phyloP scores from a whole-genome alignment of 1,140 invertebrate genomes.

The Harlomillsia oculata region DNA sequence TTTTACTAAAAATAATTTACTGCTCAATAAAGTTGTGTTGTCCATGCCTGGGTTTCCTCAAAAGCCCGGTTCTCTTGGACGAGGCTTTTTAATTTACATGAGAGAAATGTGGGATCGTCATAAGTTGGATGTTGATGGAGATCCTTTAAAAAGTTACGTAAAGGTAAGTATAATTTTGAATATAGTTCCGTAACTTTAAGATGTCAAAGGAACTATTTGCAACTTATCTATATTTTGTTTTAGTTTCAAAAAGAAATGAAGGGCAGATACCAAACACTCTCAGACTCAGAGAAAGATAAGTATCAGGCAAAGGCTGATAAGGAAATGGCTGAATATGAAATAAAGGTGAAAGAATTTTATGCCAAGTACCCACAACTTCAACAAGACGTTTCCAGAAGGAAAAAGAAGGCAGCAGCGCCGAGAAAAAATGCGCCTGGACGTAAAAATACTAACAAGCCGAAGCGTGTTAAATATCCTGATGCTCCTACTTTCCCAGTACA shows the following conservation, averaged over 20 bases:
- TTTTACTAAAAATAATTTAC: not conserved
- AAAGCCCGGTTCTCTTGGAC: not conserved
- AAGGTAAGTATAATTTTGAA: too few species aligned
- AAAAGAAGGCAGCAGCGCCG: too few species aligned
- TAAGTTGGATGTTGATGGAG: not conserved
- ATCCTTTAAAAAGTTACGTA: not conserved
- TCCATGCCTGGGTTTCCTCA: not conserved
- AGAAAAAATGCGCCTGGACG: too few species aligned
- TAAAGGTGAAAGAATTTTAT: slow-evolving; percentile 13
- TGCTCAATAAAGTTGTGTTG: not conserved
- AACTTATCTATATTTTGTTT: not conserved
- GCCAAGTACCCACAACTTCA: slow-evolving; percentile 2
- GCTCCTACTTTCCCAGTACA: slow-evolving; percentile 1
- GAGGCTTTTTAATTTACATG: not conserved
- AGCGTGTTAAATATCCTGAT: not conserved
- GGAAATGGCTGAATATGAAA: slow-evolving; percentile 1
- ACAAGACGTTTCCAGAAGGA: too few species aligned
- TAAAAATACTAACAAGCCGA: not conserved
- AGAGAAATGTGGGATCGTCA: slow-evolving; percentile 9
- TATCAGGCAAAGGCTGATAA: not conserved
- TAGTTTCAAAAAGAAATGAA: slow-evolving; percentile 16
- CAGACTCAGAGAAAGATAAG: not conserved
- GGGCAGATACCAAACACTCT: not conserved
- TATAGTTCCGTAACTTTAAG: too few species aligned
- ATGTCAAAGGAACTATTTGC: too few species aligned